Evolutionary conservation across 30 jellyfish, hydroid and myxozoan species (phyloP), one percentile per base, ranked within the genome.

Genomic region (Mastigias papua): DNA sequence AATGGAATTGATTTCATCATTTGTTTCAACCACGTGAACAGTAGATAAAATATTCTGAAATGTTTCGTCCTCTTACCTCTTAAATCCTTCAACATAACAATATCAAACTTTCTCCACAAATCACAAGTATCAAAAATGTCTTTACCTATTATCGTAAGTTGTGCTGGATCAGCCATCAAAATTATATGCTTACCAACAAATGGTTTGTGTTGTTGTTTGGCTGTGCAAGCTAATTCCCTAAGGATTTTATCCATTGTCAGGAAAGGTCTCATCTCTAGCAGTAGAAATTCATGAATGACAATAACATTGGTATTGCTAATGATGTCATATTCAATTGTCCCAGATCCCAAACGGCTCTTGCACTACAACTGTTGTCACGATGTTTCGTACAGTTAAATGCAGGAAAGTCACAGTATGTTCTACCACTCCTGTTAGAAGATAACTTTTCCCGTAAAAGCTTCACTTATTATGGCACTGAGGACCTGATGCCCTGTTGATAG

Each of bases 121-220:
- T 11, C 49, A 16, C 22, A 72, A 72, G 81, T n/a, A 30, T n/a
- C 34, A n/a, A n/a, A n/a, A n/a, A n/a, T n/a, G n/a, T n/a, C n/a
- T n/a, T n/a, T n/a, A n/a, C n/a, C n/a, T 25, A 69, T 69, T 1
- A 61, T 61, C 32, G 81, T 60, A 8, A 69, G 81, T 26, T 69
- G 81, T 9, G 81, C 81, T 17, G 75, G 75, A 63, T 63, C 75
- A 13, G 34, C 75, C 75, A 63, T 63, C 32, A n/a, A n/a, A n/a
- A n/a, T n/a, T n/a, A n/a, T n/a, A n/a, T n/a, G n/a, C n/a, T n/a
- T n/a, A n/a, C n/a, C n/a, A n/a, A n/a, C n/a, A n/a, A n/a, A n/a
- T n/a, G n/a, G n/a, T n/a, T n/a, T n/a, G n/a, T n/a, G n/a, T n/a
- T n/a, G n/a, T n/a, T n/a, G n/a, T n/a, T n/a, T n/a, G n/a, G n/a